Conservation (phyloP, 2,797 vertebrate species). For the Tinamus major region DNA sequence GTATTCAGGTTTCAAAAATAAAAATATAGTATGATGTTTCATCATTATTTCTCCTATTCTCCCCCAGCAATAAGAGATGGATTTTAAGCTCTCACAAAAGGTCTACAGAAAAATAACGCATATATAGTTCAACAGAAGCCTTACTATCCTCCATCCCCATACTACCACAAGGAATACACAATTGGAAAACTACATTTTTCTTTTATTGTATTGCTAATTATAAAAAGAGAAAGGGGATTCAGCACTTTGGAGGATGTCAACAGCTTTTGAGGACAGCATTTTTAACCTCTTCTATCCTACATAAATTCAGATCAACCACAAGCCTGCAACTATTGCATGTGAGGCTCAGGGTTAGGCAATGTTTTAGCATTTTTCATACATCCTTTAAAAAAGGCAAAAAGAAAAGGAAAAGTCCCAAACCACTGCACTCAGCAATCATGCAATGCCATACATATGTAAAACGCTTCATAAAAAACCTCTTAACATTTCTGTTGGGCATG, state of each 20-base stretch:
- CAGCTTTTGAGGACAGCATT: conserved; percentile 29
- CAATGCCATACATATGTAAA: neutral
- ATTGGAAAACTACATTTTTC: conserved; percentile 7
- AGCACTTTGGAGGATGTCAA: conserved; percentile 31
- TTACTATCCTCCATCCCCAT: neutral
- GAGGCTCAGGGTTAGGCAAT: conserved; percentile 52
- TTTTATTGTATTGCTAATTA: neutral
- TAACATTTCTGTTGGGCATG: neutral
- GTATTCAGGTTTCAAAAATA: conserved; percentile 20
- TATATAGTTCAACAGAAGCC: neutral
- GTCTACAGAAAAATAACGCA: neutral
- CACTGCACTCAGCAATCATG: conserved; percentile 48
- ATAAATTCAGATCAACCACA: conserved; percentile 35
- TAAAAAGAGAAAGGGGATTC: conserved; percentile 24
- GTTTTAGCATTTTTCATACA: conserved; percentile 18
- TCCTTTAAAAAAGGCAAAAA: conserved; percentile 30
- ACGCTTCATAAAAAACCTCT: neutral
- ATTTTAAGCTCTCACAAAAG: neutral
- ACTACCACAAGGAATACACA: neutral
- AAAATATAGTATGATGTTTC: neutral
- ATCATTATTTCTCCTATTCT: neutral
- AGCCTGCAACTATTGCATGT: conserved; percentile 4
- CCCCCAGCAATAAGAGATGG: neutral
- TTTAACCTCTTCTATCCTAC: neutral
- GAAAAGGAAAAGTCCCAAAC: neutral